These are phyloP conservation scores for Hylyphantes graminicola DNA, from an alignment of 1,140 invertebrate genomes.

Conservation along the genomic window DNA sequence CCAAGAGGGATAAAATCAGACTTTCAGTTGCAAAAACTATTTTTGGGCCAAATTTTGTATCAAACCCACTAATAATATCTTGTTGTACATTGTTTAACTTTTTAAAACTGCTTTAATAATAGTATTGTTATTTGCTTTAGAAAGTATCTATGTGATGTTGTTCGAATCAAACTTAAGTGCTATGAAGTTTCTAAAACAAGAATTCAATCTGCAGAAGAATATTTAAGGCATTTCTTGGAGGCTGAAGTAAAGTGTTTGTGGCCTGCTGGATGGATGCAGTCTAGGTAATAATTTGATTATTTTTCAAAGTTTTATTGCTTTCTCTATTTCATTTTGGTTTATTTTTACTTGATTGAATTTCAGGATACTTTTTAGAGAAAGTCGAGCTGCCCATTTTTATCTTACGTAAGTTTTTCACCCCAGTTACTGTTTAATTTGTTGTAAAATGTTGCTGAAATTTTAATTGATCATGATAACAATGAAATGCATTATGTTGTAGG, in stretches of 20 bases:
- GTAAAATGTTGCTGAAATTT: background rate
- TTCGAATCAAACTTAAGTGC: constrained; percentile 70
- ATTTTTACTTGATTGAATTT: background rate
- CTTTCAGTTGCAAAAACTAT: too few relatives aligned
- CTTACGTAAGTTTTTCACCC: constrained; percentile 59
- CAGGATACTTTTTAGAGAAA: constrained; percentile 67
- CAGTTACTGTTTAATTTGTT: background rate
- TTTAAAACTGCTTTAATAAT: too few relatives aligned
- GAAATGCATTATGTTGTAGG: constrained; percentile 54
- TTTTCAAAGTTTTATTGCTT: background rate
- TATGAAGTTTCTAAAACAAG: constrained; percentile 70
- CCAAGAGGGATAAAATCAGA: too few relatives aligned
- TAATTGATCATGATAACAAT: background rate
- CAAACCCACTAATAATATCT: too few relatives aligned
- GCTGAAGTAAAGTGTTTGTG: constrained; percentile 72
- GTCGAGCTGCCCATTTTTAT: constrained; percentile 64
- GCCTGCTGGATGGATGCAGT: constrained; percentile 74
- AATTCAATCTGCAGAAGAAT: constrained; percentile 72
- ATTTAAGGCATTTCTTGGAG: constrained; percentile 71
- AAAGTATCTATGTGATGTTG: constrained; percentile 70
- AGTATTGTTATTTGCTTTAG: constrained; percentile 60
- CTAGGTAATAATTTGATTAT: constrained; percentile 63
- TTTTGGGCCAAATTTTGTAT: too few relatives aligned
- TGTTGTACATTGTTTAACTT: too few relatives aligned
- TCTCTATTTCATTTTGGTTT: background rate